Conservation (phyloP, 2,113 vertebrate genomes). For the Chamaetylas fuelleborni region DNA sequence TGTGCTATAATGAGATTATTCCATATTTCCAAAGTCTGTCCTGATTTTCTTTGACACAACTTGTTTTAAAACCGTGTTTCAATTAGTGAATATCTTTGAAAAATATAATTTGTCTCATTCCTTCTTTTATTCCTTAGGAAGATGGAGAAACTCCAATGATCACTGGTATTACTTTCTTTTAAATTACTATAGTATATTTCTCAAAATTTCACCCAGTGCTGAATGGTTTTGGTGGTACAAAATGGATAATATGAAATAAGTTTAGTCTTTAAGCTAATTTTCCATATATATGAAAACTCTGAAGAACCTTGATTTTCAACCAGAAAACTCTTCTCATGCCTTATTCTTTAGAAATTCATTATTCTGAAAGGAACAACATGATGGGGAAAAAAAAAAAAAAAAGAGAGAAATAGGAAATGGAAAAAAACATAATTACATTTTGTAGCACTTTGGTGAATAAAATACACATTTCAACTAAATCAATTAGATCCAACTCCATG, state of each 20-base stretch:
- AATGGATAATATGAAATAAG: not conserved
- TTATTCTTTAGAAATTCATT: not conserved
- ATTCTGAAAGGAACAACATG: not conserved
- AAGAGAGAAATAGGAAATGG: not conserved
- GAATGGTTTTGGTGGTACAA: not conserved
- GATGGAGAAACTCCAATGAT: not conserved
- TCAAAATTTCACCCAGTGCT: not conserved
- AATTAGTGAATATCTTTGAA: not conserved
- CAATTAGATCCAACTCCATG: not conserved
- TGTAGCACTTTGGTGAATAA: not conserved
- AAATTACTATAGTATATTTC: not conserved
- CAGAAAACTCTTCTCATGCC: not conserved
- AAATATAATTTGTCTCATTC: not conserved
- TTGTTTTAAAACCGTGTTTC: not conserved
- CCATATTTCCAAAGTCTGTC: not conserved
- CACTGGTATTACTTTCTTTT: not conserved
- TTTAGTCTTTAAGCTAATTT: not conserved
- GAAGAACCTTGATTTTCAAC: not conserved
- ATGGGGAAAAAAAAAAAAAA: too few species aligned
- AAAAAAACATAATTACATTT: not conserved
- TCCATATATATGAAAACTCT: not conserved
- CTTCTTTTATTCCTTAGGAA: not conserved
- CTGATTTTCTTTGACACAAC: not conserved
- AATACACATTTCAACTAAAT: conserved; percentile 8
- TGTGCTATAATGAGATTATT: not conserved